Evolutionary conservation across 2,797 vertebrate genomes (phyloP), one percentile per base, ranked within the genome.

Genomic region (Scolopax rusticola): DNA sequence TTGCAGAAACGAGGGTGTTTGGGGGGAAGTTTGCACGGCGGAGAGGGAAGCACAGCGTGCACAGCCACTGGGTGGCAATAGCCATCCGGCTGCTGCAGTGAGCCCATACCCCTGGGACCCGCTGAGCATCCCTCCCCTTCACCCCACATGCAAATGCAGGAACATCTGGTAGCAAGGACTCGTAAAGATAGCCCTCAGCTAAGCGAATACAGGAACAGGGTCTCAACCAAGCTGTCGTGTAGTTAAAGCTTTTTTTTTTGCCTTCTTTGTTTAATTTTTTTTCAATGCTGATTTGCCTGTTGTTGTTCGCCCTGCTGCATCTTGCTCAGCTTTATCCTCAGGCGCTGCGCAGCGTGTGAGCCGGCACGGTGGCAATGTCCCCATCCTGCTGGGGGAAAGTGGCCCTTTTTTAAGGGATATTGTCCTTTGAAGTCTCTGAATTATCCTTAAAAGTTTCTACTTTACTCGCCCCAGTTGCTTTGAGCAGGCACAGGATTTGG

Each of bases 1-100:
- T 21, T 0, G 59, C 51, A 27, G 33, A 11, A 69, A 70, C 1
- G 3, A 4, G 0, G 10, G 20, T n/a, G 12, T 59, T 78, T 18
- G 0, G 6, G 59, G 67, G 56, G 36, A 36, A 3, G 16, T 3
- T 43, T 5, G 11, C 19, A 0, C 9, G 54, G 83, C 32, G 2
- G 40, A 43, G 9, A 38, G 57, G 59, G 59, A 56, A 11, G 38
- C 27, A 0, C 2, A 7, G 41, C 0, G 6, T 0, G 2, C 27
- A 5, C 81, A 57, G 56, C 96, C 90, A 6, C 82, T 83, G 94
- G 96, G 91, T 95, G 96, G 94, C 92, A 96, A 96, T 93, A 90
- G 61, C 86, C 75, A 50, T 74, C 79, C 80, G 28, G 47, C 81
- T 56, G 82, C 64, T 7, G 64, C 56, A 11, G 32, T 2, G 14